Base-by-base conservation (phyloP, 2,113 vertebrate species). In the Eira barbara region DNA sequence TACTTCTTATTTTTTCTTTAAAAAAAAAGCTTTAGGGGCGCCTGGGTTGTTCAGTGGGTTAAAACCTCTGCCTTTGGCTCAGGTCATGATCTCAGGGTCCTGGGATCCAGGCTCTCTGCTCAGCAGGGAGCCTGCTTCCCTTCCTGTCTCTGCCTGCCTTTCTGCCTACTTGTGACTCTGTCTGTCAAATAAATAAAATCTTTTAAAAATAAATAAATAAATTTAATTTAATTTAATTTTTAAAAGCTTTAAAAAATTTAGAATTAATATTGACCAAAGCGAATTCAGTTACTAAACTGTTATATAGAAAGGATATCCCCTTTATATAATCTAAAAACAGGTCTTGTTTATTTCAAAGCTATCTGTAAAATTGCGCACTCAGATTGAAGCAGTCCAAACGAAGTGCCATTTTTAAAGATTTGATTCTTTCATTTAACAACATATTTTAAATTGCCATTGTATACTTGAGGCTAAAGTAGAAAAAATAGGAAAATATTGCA, bases 301-400 rank as follows among this genome's bases (percentile, higher is more conserved):
- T 85, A 2, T 67, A 21, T 81, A 81, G 74, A 85, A 34, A 85
- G 10, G 4, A 2, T 29, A 81, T 65, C 88, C 88, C 34, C 42
- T 95, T 71, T 89, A 52, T 29, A 7, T 39, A 39, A 47, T 55
- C 13, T 85, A 55, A 80, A 79, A 90, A 20, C 21, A 1, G 2
- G 52, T 89, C 78, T 57, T 81, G 57, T 95, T 94, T 79, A 55
- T 95, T 90, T 94, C 34, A 78, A 89, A 94, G 10, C 4, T 91
- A 14, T 29, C 10, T 63, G 14, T 29, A 83, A 84, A 78, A 61
- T 61, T 45, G 5, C 76, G 1, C 25, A 47, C 21, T 84, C 4
- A 84, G 21, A 65, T 65, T 89, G 42, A 84, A 94, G 45, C 9
- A 76, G 31, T 80, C 61, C n/a, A 65, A 29, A 52, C 3, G 18